phyloP scores from a whole-genome alignment of 37 sponge, comb jelly and placozoan genomes.

The Aphrocallistes beatrix region DNA sequence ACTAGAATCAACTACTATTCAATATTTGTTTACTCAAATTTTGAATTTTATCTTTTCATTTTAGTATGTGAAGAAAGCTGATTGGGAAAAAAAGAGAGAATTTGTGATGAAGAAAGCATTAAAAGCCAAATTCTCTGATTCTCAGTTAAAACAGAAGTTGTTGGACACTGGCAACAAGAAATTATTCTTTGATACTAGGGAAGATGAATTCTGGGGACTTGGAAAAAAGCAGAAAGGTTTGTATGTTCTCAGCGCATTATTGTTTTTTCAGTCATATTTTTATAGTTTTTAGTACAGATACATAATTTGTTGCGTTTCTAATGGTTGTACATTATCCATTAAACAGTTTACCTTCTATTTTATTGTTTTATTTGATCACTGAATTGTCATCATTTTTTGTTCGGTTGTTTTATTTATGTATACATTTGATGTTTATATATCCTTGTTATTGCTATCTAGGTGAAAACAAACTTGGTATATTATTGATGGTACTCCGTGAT shows the following conservation, averaged over 20 bases:
- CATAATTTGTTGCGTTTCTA: too few relatives aligned
- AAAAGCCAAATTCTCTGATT: neutral
- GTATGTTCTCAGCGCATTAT: neutral
- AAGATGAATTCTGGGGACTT: neutral
- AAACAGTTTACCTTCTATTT: neutral
- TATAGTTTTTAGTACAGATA: too few relatives aligned
- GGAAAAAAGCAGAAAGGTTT: neutral
- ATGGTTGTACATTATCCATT: too few relatives aligned
- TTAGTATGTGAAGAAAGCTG: neutral
- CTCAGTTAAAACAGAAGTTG: neutral
- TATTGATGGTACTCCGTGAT: neutral
- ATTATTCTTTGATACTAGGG: neutral
- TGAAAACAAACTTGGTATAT: neutral
- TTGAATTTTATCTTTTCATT: too few relatives aligned
- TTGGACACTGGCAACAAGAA: neutral
- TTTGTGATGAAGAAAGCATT: neutral
- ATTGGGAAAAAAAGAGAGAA: neutral
- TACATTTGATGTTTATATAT: neutral
- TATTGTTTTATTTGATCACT: neutral
- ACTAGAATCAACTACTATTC: too few relatives aligned
- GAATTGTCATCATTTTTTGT: too few relatives aligned
- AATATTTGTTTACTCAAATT: too few relatives aligned
- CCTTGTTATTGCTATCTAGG: neutral
- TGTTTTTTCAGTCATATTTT: neutral
- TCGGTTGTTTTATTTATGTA: neutral